These are phyloP conservation scores for Conus canariensis DNA, from an alignment of 2,888 invertebrate species.

Conservation along the genomic window DNA sequence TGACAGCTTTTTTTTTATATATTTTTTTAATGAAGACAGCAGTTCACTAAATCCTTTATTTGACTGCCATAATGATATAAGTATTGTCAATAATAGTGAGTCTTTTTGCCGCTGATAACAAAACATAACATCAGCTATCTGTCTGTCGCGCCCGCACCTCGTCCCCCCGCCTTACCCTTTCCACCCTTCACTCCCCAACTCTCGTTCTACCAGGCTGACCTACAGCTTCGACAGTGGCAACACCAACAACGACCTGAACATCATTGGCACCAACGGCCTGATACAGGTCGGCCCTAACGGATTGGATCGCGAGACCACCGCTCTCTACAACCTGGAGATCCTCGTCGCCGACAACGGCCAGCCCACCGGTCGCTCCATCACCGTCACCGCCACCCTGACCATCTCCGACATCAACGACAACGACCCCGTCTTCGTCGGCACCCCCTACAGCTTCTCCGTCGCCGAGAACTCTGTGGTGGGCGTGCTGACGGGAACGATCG, in stretches of 20 bases:
- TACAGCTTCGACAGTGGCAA: constrained; percentile 67
- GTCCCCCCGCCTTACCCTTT: too few relatives aligned
- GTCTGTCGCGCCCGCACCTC: too few relatives aligned
- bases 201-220: constrained; percentile 45
- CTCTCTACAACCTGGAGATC: constrained; percentile 58
- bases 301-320: constrained; percentile 68
- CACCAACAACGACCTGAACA: constrained; percentile 60
- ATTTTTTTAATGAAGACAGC: too few relatives aligned
- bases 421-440: constrained; percentile 47
- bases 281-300: constrained; percentile 57
- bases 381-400: constrained; percentile 59
- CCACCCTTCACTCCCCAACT: too few relatives aligned
- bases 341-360: constrained; percentile 57
- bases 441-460: constrained; percentile 60
- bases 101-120: too few relatives aligned
- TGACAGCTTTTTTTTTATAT: too few relatives aligned
- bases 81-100: too few relatives aligned
- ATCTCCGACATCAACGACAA: constrained; percentile 70
- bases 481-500: constrained; percentile 56
- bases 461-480: constrained; percentile 62
- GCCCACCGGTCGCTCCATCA: constrained; percentile 49
- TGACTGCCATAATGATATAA: too few relatives aligned
- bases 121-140: too few relatives aligned
- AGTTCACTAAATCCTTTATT: too few relatives aligned
- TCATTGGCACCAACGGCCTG: constrained; percentile 54